Base-by-base conservation (phyloP, 2,797 vertebrate genomes). In the Leptoclinus maculatus region DNA sequence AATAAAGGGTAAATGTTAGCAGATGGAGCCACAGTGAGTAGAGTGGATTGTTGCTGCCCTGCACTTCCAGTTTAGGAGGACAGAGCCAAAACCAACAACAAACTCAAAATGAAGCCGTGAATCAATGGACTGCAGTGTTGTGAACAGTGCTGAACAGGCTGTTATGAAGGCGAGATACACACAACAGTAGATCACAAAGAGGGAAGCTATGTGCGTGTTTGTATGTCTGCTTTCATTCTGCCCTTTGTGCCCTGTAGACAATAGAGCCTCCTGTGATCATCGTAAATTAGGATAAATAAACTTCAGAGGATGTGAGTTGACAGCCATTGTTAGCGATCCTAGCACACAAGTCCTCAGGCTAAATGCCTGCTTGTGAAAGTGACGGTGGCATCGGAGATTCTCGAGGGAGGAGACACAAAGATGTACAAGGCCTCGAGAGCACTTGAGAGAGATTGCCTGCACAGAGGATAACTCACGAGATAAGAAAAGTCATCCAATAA, bases 91-190 rank as follows among this genome's bases (percentile, higher is more conserved):
- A 78, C 69, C 84, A 92, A 88, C 85, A 85, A 71, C 71, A 74
- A 82, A 71, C 65, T 70, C 80, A 56, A 84, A 89, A 88, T 87
- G 81, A 91, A 84, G 81, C 83, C 84, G 86, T 79, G 82, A 90
- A 92, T 93, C 92, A 85, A 91, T 90, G 86, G 66, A 41, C 76
- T 83, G 85, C 83, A 89, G 76, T 79, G 57, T 12, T 78, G 82
- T 75, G 67, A 83, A 84, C 51, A 6, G 25, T 88, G 87, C 87
- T 92, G 87, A 92, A 88, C 87, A 84, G 86, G 78, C 89, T 78
- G 82, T 91, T 91, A 88, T 87, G 83, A 87, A 83, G 74, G 78
- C 68, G 76, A 88, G 66, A 81, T 69, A 70, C 73, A 79, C 77
- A 79, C 74, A 76, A 23, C 68, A 68, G 70, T 76, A 78, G 68